Conservation (phyloP, 2,888 invertebrate species). For the Dugesia japonica region DNA sequence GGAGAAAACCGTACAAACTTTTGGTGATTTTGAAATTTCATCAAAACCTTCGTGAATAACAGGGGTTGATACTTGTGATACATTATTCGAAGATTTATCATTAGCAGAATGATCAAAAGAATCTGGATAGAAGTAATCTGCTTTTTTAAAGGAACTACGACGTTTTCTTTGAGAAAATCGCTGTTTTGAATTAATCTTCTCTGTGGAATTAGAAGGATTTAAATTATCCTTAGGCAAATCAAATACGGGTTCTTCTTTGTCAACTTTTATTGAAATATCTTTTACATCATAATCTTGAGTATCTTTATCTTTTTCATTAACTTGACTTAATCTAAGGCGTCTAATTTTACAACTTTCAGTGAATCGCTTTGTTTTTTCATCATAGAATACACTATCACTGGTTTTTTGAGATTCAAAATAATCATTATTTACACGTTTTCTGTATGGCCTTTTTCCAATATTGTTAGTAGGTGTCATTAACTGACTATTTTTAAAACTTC, state of each 20-base stretch:
- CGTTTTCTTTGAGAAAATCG: not conserved
- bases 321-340: not conserved
- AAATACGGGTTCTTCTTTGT: not conserved
- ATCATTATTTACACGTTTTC: not conserved
- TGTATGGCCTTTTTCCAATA: not conserved
- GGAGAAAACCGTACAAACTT: not conserved
- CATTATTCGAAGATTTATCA: not conserved
- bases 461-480: not conserved
- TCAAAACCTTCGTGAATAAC: not conserved
- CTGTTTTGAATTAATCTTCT: not conserved
- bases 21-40: not conserved
- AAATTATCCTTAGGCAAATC: not conserved
- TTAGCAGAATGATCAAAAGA: not conserved
- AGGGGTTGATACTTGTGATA: not conserved
- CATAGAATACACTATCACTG: not conserved
- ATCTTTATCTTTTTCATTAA: not conserved
- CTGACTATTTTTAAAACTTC: not conserved
- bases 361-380: not conserved
- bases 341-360: constrained; percentile 10
- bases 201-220: not conserved
- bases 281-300: not conserved
- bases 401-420: not conserved
- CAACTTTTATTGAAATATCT: not conserved
- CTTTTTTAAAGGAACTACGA: not conserved
- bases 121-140: not conserved